phyloP scores from a whole-genome alignment of 2,888 invertebrate species.

The Lasioglossum leucozonium region DNA sequence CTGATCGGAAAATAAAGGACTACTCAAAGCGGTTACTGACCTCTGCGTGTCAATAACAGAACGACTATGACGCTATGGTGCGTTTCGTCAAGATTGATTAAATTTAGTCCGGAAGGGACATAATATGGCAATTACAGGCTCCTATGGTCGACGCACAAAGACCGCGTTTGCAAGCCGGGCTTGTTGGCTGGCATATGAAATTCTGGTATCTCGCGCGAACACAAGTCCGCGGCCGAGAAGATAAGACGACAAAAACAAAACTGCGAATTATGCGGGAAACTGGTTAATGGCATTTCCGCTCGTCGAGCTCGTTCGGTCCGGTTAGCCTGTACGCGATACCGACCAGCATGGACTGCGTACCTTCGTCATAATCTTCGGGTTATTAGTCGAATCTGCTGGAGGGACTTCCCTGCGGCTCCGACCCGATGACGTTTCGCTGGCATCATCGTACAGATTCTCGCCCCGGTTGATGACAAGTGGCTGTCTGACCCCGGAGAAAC shows the following conservation, averaged over 20 bases:
- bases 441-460: conserved; percentile 48
- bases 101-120: conserved; percentile 73
- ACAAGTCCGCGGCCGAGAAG: conserved; percentile 13
- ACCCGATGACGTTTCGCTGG: conserved; percentile 74
- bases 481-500: conserved; percentile 44
- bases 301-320: not conserved
- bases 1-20: conserved; percentile 37
- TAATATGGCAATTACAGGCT: conserved; percentile 70
- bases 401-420: conserved; percentile 76
- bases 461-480: conserved; percentile 72
- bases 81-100: conserved; percentile 69
- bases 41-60: conserved; percentile 71
- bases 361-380: conserved; percentile 80
- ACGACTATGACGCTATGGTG: conserved; percentile 56
- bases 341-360: conserved; percentile 64
- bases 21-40: conserved; percentile 73
- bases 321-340: not conserved
- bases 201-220: conserved; percentile 33
- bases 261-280: conserved; percentile 24
- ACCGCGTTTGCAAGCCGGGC: conserved; percentile 36
- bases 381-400: conserved; percentile 64
- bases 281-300: conserved; percentile 9
- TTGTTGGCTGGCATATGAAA: conserved; percentile 41
- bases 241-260: conserved; percentile 56
- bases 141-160: conserved; percentile 54